Conservation (phyloP, 2,797 vertebrate species). For the Onychomys arenicola region DNA sequence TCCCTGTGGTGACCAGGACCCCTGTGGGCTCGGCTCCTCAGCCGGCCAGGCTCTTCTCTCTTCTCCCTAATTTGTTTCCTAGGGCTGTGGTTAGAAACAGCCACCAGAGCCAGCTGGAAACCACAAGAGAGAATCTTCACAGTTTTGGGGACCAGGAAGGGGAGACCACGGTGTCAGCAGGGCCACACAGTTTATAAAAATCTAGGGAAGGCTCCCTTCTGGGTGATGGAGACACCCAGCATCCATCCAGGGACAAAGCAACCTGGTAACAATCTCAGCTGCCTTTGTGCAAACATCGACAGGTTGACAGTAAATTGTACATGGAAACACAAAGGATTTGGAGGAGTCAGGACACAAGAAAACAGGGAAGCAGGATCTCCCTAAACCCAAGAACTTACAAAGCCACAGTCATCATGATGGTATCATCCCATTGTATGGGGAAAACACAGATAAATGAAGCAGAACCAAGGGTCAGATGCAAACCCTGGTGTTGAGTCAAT, state of each 20-base stretch:
- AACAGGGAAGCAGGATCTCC: not conserved
- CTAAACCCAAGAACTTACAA: too few relatives aligned
- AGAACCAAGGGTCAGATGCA: not conserved
- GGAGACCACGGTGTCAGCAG: not conserved
- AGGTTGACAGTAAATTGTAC: not conserved
- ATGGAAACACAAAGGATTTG: not conserved
- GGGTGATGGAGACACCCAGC: fast-evolving
- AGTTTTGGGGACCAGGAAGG: not conserved
- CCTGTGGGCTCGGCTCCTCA: fast-evolving
- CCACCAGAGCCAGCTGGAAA: not conserved
- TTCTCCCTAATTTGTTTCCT: not conserved
- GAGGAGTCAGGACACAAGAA: too few relatives aligned
- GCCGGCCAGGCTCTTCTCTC: too few relatives aligned
- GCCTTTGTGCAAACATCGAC: not conserved
- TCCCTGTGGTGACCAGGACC: not conserved
- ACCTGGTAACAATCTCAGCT: not conserved
- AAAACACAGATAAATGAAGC: fast-evolving
- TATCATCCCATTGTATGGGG: too few relatives aligned
- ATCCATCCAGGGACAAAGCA: not conserved
- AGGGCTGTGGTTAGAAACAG: not conserved
- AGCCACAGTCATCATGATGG: not conserved
- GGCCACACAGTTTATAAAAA: not conserved
- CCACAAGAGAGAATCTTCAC: not conserved
- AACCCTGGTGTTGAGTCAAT: not conserved
- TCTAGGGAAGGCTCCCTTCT: not conserved